Conservation (phyloP, 2,797 vertebrate species). For the Austrolebias charrua region DNA sequence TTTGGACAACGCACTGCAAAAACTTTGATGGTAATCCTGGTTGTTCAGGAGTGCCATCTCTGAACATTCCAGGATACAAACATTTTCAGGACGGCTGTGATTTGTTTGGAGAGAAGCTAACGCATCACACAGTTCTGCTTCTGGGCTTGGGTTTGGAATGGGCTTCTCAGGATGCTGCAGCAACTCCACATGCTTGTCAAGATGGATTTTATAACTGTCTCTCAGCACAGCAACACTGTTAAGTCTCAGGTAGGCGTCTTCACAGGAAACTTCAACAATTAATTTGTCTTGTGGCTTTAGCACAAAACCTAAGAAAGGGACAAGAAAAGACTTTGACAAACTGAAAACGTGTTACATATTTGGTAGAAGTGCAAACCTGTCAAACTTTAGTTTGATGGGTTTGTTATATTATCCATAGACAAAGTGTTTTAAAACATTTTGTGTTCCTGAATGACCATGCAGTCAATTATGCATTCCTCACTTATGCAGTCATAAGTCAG, state of each 20-base stretch:
- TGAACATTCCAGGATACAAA: conserved; percentile 86
- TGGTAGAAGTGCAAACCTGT: background rate
- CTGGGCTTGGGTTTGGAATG: conserved; percentile 68
- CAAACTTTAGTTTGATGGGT: background rate
- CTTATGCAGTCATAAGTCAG: background rate
- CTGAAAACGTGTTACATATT: background rate
- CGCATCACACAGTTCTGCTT: conserved; percentile 90
- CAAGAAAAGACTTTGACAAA: background rate
- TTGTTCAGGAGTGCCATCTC: conserved; percentile 95
- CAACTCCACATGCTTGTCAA: conserved; percentile 44
- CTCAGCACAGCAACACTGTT: conserved; percentile 79
- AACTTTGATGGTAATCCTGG: conserved; percentile 83
- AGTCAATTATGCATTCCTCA: too few relatives aligned
- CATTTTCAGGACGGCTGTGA: conserved; percentile 58
- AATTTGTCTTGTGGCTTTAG: conserved; percentile 84
- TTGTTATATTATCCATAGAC: background rate
- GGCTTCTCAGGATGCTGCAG: conserved; percentile 3
- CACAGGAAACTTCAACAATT: conserved; percentile 89
- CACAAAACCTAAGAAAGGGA: conserved; percentile 72
- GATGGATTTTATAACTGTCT: conserved; percentile 61
- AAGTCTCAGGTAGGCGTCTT: conserved; percentile 90
- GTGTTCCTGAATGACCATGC: too few relatives aligned
- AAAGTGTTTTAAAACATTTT: too few relatives aligned
- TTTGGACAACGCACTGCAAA: conserved; percentile 83
- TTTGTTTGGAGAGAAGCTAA: conserved; percentile 89